Percentiles rank a stretch among this genome's conserved stretches.
Conservation (phyloP, 2,797 vertebrate species). For the Parauchenoglanis ngamensis region DNA sequence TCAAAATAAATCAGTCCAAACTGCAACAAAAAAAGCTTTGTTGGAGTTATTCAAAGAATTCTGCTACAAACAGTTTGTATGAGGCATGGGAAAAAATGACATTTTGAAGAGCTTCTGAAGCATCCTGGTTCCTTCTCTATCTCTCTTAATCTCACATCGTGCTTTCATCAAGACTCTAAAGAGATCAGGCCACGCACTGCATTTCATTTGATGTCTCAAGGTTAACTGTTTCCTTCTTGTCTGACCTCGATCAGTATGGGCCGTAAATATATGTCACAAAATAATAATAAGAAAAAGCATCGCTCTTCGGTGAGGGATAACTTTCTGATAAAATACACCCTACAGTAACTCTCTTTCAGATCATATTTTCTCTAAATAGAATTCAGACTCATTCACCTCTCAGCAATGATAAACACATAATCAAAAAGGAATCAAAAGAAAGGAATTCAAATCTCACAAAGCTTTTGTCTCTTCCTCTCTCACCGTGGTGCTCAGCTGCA, state of each 20-base stretch:
- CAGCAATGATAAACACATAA: background rate
- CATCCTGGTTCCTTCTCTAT: background rate
- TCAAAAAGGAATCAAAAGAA: constrained; percentile 1
- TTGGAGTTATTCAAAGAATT: background rate
- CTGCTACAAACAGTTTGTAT: background rate
- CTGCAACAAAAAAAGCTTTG: background rate
- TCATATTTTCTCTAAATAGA: background rate
- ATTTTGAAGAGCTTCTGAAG: background rate
- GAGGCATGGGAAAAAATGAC: background rate
- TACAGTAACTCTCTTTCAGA: background rate
- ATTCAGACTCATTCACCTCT: background rate
- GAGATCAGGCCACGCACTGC: background rate
- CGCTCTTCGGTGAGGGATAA: background rate
- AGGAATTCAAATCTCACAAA: constrained; percentile 7
- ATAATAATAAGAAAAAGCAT: background rate
- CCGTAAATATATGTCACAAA: background rate
- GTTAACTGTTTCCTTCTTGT: background rate
- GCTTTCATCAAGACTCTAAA: background rate
- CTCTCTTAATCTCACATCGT: background rate
- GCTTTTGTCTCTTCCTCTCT: background rate
- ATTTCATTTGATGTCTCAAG: background rate
- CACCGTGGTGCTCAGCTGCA: background rate
- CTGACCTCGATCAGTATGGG: background rate
- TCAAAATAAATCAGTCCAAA: background rate
- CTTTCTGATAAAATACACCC: background rate